A percentile compares a stretch with the other conserved stretches of the same genome.
These are phyloP conservation scores for Acanthurus tractus DNA, from an alignment of 2,797 vertebrate species.

Conservation along the genomic window DNA sequence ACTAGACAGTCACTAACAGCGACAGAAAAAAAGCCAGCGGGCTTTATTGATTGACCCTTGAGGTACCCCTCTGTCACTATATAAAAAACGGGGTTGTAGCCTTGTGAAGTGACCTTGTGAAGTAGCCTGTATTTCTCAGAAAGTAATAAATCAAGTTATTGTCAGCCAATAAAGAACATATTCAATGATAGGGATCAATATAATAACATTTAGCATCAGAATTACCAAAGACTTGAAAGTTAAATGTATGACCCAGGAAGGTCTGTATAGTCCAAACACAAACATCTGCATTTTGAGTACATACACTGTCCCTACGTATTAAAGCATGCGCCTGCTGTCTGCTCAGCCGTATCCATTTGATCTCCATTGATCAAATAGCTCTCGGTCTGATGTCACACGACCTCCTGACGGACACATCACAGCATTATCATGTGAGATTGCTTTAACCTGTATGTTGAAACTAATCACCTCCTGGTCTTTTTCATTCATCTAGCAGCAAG, in stretches of 20 bases:
- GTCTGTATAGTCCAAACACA: constrained; percentile 17
- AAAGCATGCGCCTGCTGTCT: constrained; percentile 28
- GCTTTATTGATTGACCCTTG: constrained; percentile 27
- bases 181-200: constrained; percentile 4
- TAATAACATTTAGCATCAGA: not conserved
- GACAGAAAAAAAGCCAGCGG: constrained; percentile 32
- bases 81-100: constrained; percentile 37
- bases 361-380: constrained; percentile 55
- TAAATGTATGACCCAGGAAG: constrained; percentile 19
- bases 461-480: constrained; percentile 37
- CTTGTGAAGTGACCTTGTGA: constrained; percentile 71
- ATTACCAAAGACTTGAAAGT: constrained; percentile 1
- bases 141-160: constrained; percentile 22
- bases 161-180: constrained; percentile 1
- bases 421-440: constrained; percentile 41
- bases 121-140: constrained; percentile 39
- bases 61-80: constrained; percentile 19
- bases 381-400: constrained; percentile 33
- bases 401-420: constrained; percentile 39
- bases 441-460: constrained; percentile 44
- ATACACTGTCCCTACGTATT: constrained; percentile 17
- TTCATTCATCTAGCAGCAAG: constrained; percentile 34
- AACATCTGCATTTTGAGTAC: not conserved
- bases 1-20: constrained; percentile 9
- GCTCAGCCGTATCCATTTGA: constrained; percentile 45